Conservation (phyloP, 2,797 vertebrate species). For the Monodelphis domestica region DNA sequence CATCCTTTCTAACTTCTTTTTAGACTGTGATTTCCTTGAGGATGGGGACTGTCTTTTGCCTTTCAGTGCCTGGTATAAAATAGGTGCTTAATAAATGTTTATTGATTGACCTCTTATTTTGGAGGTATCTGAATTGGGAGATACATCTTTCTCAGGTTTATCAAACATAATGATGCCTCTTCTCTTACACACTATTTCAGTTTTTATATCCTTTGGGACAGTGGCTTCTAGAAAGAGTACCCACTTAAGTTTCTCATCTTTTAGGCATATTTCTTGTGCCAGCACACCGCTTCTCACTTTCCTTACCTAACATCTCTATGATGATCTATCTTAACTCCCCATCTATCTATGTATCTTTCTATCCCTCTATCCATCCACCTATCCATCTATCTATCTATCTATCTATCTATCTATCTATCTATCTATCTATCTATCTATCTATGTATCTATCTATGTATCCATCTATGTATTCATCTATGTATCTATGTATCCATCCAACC, state of each 20-base stretch:
- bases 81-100: too few relatives aligned
- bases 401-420: too few relatives aligned
- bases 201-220: neutral
- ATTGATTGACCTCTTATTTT: too few relatives aligned
- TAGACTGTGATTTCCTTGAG: neutral
- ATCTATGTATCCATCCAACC: too few relatives aligned
- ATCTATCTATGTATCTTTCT: neutral
- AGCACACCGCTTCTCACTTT: neutral
- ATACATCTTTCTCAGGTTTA: neutral
- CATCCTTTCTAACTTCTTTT: slow-evolving; percentile 29
- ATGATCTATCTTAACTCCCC: neutral
- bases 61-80: too few relatives aligned
- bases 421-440: too few relatives aligned
- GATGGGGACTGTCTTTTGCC: slow-evolving; percentile 12
- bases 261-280: neutral
- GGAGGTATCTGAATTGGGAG: neutral
- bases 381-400: neutral
- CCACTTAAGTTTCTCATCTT: neutral
- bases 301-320: neutral
- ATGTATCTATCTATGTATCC: too few relatives aligned
- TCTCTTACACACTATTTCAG: neutral
- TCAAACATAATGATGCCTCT: neutral
- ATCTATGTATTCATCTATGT: too few relatives aligned
- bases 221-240: slow-evolving; percentile 1
- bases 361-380: neutral